Evolutionary conservation across 2,888 invertebrate genomes (phyloP).

Genomic region (Notodonta dromedarius): DNA sequence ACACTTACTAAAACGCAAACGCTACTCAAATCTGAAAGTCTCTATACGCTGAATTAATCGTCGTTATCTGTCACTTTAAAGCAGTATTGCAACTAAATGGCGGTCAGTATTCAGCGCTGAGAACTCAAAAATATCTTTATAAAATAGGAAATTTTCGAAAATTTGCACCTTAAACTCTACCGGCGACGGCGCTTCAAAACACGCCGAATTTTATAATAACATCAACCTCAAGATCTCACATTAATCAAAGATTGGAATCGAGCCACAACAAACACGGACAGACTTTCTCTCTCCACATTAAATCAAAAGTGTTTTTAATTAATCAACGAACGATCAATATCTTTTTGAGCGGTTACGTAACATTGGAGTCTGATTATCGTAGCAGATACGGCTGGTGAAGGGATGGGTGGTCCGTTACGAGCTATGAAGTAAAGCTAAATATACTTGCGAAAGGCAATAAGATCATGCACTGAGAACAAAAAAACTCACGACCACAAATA

Average conservation of each 20-base stretch:
- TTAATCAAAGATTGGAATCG: conserved; percentile 6
- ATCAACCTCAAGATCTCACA: conserved; percentile 1
- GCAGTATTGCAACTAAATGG: too few relatives aligned
- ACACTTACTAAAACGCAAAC: too few relatives aligned
- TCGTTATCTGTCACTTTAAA: too few relatives aligned
- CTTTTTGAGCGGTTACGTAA: not conserved
- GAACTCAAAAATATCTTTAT: too few relatives aligned
- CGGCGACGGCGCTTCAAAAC: not conserved
- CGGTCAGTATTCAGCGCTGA: too few relatives aligned
- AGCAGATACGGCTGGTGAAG: conserved; percentile 7
- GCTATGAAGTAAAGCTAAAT: not conserved
- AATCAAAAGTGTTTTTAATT: conserved; percentile 1
- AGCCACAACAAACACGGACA: conserved; percentile 4
- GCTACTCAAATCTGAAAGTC: too few relatives aligned
- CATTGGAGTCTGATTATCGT: conserved; percentile 1
- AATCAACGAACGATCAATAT: conserved; percentile 1
- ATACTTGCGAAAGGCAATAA: not conserved
- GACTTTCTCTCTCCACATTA: conserved; percentile 7
- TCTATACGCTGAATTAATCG: too few relatives aligned
- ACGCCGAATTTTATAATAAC: conserved; percentile 4
- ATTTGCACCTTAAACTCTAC: not conserved
- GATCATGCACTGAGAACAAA: too few relatives aligned
- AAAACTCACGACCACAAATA: too few relatives aligned
- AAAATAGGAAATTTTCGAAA: not conserved
- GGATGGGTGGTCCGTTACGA: not conserved